Evolutionary conservation across 2,888 invertebrate species (phyloP).

Genomic region (Ochropacha duplaris): DNA sequence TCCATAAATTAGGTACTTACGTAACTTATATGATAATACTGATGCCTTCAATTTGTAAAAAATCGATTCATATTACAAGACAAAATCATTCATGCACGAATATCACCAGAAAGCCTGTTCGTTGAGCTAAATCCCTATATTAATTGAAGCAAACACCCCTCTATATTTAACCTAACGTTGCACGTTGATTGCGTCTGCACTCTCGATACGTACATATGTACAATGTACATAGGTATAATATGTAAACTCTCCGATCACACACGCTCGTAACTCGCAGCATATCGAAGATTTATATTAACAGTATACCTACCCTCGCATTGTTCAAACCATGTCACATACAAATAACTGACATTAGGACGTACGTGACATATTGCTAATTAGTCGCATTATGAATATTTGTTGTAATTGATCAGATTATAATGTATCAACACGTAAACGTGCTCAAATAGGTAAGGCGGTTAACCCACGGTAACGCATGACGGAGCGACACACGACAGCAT

Average conservation of each 20-base stretch:
- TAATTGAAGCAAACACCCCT: constrained; percentile 52
- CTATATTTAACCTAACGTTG: constrained; percentile 42
- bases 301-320: constrained; percentile 25
- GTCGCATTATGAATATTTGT: constrained; percentile 24
- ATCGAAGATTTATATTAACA: constrained; percentile 36
- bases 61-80: background rate
- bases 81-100: constrained; percentile 5
- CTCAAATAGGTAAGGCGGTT: too few relatives aligned
- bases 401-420: background rate
- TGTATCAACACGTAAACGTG: background rate
- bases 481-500: too few relatives aligned
- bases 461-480: too few relatives aligned
- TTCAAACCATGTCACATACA: constrained; percentile 29
- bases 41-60: too few relatives aligned
- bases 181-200: constrained; percentile 46
- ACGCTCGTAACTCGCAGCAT: constrained; percentile 24
- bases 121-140: constrained; percentile 35
- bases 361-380: constrained; percentile 41
- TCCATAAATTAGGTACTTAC: too few relatives aligned
- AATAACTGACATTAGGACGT: constrained; percentile 36
- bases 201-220: constrained; percentile 16
- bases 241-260: constrained; percentile 20
- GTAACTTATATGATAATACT: too few relatives aligned
- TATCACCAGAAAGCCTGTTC: constrained; percentile 14
- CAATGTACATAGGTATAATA: too few relatives aligned